Percentiles rank a stretch among this genome's conserved stretches.
Evolutionary conservation across 1,140 invertebrate species (phyloP).

Genomic region (Nasonia giraulti): DNA sequence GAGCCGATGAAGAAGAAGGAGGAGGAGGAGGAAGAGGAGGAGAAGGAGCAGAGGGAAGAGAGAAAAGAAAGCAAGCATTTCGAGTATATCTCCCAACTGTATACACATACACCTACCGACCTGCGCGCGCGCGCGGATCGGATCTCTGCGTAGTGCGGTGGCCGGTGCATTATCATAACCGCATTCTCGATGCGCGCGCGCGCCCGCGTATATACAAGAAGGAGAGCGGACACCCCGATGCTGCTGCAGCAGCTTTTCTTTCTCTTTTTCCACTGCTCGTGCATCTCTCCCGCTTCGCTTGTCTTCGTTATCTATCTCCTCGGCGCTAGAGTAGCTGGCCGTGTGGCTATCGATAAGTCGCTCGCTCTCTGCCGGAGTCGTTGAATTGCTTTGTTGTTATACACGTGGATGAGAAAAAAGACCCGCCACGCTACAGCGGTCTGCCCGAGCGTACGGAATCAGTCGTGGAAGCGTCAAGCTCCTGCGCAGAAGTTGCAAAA

Average conservation of each 20-base stretch:
- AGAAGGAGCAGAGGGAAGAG: background rate
- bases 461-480: too few relatives aligned
- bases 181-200: conserved; percentile 65
- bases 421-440: too few relatives aligned
- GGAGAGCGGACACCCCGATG: conserved; percentile 61
- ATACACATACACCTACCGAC: background rate
- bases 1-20: background rate
- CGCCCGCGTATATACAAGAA: conserved; percentile 49
- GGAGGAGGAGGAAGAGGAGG: background rate
- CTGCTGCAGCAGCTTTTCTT: conserved; percentile 55
- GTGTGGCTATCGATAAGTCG: background rate
- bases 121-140: background rate
- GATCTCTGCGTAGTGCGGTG: conserved; percentile 70
- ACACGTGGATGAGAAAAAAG: too few relatives aligned
- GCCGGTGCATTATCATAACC: conserved; percentile 73
- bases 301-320: conserved; percentile 60
- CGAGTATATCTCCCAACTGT: conserved; percentile 5
- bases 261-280: conserved; percentile 47
- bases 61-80: background rate
- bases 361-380: too few relatives aligned
- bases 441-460: too few relatives aligned
- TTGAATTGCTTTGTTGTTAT: too few relatives aligned
- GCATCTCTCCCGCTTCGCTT: conserved; percentile 35
- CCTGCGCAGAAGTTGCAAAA: too few relatives aligned
- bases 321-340: background rate